These are phyloP conservation scores for Eumerus sabulonum DNA, from an alignment of 2,888 invertebrate species.

Conservation along the genomic window DNA sequence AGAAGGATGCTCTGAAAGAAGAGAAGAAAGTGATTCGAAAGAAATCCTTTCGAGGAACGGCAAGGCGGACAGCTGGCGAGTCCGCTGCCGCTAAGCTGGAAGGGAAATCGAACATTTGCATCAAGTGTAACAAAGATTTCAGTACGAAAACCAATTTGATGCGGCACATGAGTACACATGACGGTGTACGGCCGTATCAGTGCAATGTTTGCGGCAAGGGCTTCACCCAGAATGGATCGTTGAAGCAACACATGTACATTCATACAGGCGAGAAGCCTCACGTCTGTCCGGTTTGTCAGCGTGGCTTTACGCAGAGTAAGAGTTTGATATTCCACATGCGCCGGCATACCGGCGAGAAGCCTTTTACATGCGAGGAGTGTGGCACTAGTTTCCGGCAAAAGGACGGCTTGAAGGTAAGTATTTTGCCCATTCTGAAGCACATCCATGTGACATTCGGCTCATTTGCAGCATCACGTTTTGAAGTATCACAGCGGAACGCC, in stretches of 20 bases:
- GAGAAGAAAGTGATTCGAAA: conserved; percentile 24
- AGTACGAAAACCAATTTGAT: conserved; percentile 76
- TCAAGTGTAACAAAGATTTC: conserved; percentile 74
- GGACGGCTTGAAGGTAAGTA: conserved; percentile 74
- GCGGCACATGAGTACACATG: conserved; percentile 74
- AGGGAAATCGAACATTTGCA: conserved; percentile 71
- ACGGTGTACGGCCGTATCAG: conserved; percentile 73
- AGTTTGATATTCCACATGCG: conserved; percentile 75
- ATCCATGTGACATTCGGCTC: not conserved
- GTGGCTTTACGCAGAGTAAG: conserved; percentile 75
- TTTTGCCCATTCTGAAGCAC: not conserved
- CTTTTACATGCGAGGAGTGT: conserved; percentile 74
- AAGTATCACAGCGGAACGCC: conserved; percentile 71
- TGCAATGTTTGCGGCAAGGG: conserved; percentile 73
- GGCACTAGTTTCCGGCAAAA: conserved; percentile 74
- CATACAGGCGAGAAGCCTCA: conserved; percentile 75
- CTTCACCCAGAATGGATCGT: conserved; percentile 75
- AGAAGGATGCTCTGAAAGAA: not conserved
- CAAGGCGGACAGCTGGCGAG: not conserved
- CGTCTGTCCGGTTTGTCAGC: conserved; percentile 73
- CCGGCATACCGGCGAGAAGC: conserved; percentile 75
- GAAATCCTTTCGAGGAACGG: not conserved
- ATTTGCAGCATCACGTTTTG: conserved; percentile 71
- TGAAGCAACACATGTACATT: conserved; percentile 75
- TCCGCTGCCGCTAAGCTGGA: conserved; percentile 42